Evolutionary conservation across 2,888 invertebrate genomes (phyloP).

Genomic region (Mimachlamys varia): DNA sequence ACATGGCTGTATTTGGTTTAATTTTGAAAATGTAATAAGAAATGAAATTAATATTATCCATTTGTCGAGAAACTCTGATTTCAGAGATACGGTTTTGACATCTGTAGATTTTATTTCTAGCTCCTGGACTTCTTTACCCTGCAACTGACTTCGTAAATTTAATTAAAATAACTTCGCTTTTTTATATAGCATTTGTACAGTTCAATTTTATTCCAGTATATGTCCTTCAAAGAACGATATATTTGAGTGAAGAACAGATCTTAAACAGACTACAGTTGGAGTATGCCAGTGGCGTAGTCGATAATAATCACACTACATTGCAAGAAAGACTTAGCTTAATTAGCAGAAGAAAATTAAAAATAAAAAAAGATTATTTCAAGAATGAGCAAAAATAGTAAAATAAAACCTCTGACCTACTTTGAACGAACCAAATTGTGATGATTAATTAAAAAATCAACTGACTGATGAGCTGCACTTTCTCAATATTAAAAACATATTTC

Average conservation of each 20-base stretch:
- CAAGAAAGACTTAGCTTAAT: constrained; percentile 33
- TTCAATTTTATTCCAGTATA: background rate
- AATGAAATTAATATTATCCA: background rate
- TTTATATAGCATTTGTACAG: constrained; percentile 13
- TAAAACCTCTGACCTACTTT: background rate
- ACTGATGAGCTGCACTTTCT: background rate
- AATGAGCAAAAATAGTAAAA: background rate
- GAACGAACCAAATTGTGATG: background rate
- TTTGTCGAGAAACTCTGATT: background rate
- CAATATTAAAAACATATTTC: background rate
- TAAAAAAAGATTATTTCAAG: background rate
- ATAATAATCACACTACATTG: background rate
- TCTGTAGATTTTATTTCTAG: background rate
- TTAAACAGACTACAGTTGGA: background rate
- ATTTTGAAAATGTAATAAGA: background rate
- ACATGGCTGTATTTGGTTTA: background rate
- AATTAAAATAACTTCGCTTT: background rate
- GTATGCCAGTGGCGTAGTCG: background rate
- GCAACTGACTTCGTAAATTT: background rate
- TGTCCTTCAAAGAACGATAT: constrained; percentile 7
- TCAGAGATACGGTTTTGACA: background rate
- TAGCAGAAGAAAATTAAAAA: background rate
- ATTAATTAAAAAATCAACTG: background rate
- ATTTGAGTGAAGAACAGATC: background rate
- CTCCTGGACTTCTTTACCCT: background rate